phyloP scores from a whole-genome alignment of 2,113 vertebrate genomes.

The Amazona vittata region DNA sequence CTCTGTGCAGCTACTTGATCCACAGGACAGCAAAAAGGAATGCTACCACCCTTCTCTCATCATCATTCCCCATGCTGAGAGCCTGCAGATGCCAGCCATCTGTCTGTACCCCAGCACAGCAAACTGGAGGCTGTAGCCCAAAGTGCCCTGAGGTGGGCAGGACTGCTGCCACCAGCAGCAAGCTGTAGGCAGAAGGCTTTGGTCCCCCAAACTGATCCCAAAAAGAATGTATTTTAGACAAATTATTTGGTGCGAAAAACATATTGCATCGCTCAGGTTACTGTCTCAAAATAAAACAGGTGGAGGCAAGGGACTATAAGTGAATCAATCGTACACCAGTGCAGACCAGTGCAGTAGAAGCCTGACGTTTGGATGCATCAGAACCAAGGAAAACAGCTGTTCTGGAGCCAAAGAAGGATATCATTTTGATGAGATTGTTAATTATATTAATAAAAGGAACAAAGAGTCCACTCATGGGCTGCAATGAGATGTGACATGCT shows the following conservation, averaged over 20 bases:
- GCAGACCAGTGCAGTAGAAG: neutral
- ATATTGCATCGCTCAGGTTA: neutral
- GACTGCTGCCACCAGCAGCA: neutral
- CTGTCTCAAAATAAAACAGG: neutral
- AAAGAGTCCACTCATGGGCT: neutral
- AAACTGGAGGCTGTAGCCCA: rapidly evolving
- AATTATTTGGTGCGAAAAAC: neutral
- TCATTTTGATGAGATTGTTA: rapidly evolving
- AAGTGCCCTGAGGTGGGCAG: neutral
- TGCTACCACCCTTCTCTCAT: neutral
- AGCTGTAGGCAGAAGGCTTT: neutral
- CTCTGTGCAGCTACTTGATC: neutral
- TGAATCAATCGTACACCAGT: rapidly evolving
- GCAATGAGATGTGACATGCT: neutral
- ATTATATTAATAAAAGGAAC: neutral
- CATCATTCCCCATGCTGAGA: rapidly evolving
- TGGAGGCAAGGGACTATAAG: rapidly evolving
- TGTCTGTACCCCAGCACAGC: neutral
- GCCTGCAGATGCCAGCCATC: neutral
- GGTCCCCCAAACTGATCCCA: rapidly evolving
- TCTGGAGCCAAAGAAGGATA: neutral
- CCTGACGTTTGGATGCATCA: neutral
- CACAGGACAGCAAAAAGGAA: neutral
- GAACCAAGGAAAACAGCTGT: neutral
- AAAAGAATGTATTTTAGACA: neutral